These are phyloP conservation scores for Iphiclides podalirius DNA, from an alignment of 2,888 invertebrate genomes.

Conservation along the genomic window DNA sequence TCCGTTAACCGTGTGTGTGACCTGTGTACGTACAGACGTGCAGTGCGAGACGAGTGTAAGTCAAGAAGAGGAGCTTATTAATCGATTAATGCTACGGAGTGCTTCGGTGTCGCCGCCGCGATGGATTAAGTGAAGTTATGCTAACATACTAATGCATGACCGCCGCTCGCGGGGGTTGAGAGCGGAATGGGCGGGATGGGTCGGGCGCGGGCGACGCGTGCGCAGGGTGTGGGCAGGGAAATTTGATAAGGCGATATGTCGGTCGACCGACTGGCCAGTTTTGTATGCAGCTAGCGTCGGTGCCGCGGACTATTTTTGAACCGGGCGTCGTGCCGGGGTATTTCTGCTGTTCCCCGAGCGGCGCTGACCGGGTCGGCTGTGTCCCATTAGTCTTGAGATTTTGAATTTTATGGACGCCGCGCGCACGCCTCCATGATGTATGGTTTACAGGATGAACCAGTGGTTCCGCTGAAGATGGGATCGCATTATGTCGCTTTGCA, in stretches of 20 bases:
- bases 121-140: slow-evolving; percentile 59
- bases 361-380: slow-evolving; percentile 37
- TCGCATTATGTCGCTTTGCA: slow-evolving; percentile 19
- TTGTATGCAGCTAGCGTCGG: slow-evolving; percentile 68
- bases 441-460: slow-evolving; percentile 11
- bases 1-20: slow-evolving; percentile 40
- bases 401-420: slow-evolving; percentile 18
- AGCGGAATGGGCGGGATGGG: slow-evolving; percentile 34
- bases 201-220: slow-evolving; percentile 51
- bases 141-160: slow-evolving; percentile 76
- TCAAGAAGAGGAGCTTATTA: slow-evolving; percentile 56
- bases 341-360: slow-evolving; percentile 52
- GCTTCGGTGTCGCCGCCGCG: slow-evolving; percentile 38
- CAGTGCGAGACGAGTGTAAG: slow-evolving; percentile 59
- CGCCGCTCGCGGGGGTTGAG: slow-evolving; percentile 37
- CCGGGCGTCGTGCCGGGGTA: slow-evolving; percentile 41
- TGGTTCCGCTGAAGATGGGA: background rate
- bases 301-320: slow-evolving; percentile 68
- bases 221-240: slow-evolving; percentile 66
- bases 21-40: slow-evolving; percentile 43
- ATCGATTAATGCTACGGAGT: slow-evolving; percentile 60
- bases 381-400: slow-evolving; percentile 20
- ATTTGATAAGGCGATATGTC: slow-evolving; percentile 73
- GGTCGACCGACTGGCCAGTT: slow-evolving; percentile 60
- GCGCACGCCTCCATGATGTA: slow-evolving; percentile 24